phyloP scores from a whole-genome alignment of 2,797 vertebrate species.

The Sebastes kiyomatsui region DNA sequence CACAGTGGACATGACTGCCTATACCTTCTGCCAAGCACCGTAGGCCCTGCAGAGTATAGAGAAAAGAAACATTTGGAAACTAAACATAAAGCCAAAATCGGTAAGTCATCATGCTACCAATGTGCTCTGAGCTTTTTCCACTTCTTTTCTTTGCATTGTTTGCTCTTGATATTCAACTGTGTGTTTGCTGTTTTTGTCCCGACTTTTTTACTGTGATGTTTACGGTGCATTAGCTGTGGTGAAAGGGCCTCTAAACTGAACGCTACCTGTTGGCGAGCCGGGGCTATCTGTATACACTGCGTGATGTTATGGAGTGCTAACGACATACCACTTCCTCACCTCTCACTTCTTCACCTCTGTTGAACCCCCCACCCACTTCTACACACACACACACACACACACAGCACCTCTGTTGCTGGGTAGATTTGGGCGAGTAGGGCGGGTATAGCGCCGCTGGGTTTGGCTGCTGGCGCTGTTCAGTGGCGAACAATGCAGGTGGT shows the following conservation, averaged over 20 bases:
- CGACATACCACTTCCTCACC: constrained; percentile 60
- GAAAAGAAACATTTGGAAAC: constrained; percentile 65
- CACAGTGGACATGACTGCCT: constrained; percentile 62
- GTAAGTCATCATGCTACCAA: constrained; percentile 65
- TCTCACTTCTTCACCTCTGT: constrained; percentile 54
- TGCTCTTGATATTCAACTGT: background rate
- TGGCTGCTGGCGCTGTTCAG: constrained; percentile 33
- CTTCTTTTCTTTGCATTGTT: constrained; percentile 24
- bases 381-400: constrained; percentile 8
- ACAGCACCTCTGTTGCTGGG: constrained; percentile 69
- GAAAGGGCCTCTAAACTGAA: constrained; percentile 34
- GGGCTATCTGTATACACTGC: constrained; percentile 52
- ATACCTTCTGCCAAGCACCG: constrained; percentile 59
- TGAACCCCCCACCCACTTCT: constrained; percentile 8
- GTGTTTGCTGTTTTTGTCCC: constrained; percentile 9
- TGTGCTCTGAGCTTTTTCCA: constrained; percentile 14
- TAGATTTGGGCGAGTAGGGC: constrained; percentile 53
- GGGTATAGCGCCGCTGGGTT: constrained; percentile 31
- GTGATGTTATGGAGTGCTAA: constrained; percentile 54
- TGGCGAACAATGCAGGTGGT: constrained; percentile 56
- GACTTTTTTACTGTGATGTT: constrained; percentile 7
- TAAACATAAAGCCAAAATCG: constrained; percentile 55
- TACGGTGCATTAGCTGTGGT: constrained; percentile 18
- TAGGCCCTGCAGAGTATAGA: constrained; percentile 55
- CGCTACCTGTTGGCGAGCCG: constrained; percentile 45